Conservation (phyloP, 2,113 vertebrate genomes). For the Phylloscopus whistleri region DNA sequence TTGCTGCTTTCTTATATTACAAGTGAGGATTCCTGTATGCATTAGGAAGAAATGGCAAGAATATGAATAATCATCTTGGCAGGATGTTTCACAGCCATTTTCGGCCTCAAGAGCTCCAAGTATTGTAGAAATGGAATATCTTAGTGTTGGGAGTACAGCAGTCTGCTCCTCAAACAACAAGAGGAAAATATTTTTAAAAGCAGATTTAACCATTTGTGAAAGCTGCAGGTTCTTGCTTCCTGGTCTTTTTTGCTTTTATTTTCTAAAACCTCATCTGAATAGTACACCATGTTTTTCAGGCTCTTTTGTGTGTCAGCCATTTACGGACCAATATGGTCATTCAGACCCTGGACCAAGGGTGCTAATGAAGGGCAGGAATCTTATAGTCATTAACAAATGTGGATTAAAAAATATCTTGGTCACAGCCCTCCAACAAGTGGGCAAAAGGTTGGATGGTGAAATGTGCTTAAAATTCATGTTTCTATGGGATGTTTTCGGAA, state of each 20-base stretch:
- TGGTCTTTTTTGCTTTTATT: neutral
- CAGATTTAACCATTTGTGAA: neutral
- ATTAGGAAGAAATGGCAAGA: constrained; percentile 17
- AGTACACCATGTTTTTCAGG: neutral
- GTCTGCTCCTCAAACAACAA: neutral
- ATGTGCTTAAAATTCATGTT: neutral
- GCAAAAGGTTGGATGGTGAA: neutral
- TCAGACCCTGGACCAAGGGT: neutral
- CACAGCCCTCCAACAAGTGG: neutral
- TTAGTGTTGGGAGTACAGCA: neutral
- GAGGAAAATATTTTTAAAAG: neutral
- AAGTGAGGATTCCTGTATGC: neutral
- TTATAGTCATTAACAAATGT: neutral
- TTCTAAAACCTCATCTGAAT: neutral
- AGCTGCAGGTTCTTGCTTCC: neutral
- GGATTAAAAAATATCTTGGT: neutral
- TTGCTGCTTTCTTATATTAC: neutral
- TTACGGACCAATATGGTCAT: neutral
- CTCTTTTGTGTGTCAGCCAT: neutral
- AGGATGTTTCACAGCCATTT: constrained; percentile 34
- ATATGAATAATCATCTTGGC: neutral
- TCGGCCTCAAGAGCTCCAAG: neutral
- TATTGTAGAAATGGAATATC: neutral
- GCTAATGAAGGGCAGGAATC: neutral
- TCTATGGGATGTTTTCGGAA: neutral